Evolutionary conservation across 2,797 vertebrate species (phyloP).

Genomic region (Tarsius wallacei): DNA sequence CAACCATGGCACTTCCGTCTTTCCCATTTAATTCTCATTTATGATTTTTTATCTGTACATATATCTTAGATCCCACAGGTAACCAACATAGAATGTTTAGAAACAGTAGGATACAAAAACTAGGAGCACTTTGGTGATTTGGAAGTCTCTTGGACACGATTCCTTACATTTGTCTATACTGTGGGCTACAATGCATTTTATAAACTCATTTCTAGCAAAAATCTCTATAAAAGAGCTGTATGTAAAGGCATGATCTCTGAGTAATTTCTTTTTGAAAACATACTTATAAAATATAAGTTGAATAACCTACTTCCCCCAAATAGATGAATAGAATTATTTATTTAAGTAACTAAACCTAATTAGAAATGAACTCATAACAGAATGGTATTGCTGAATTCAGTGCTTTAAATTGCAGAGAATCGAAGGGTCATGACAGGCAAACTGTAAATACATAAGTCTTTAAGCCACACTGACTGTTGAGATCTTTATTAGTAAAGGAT

Average conservation of each 20-base stretch:
- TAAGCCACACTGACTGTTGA: neutral
- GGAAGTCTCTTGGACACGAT: too few species aligned
- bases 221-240: neutral
- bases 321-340: neutral
- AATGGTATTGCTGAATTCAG: neutral
- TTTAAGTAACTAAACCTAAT: neutral
- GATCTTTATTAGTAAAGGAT: neutral
- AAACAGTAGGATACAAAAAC: too few species aligned
- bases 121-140: neutral
- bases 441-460: neutral
- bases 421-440: fast-evolving
- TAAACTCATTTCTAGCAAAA: neutral
- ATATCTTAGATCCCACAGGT: neutral
- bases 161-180: neutral
- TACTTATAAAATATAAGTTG: neutral
- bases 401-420: neutral
- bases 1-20: neutral
- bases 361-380: neutral
- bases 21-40: neutral
- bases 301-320: neutral
- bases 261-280: neutral
- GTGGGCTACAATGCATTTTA: neutral
- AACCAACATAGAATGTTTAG: neutral
- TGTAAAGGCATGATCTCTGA: neutral
- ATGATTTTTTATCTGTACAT: neutral